Evolutionary conservation across 2,888 invertebrate genomes (phyloP), one percentile per base, ranked within the genome.

Genomic region (Halocaridina rubra): DNA sequence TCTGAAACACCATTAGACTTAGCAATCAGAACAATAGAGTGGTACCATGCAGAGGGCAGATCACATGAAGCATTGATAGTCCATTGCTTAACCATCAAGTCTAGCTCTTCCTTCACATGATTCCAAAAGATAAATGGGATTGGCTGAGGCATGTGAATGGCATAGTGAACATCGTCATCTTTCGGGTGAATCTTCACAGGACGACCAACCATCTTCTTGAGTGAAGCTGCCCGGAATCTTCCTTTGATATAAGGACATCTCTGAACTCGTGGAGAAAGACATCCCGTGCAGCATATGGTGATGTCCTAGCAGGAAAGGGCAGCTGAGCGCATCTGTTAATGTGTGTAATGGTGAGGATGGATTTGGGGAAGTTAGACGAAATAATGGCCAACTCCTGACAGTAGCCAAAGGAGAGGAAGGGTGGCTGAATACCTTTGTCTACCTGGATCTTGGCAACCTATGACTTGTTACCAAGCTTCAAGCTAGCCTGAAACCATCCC

Each of bases 401-500:
- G 39, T 74, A 46, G 13, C 19, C 64, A 64, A 3, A 2, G 64
- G 19, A 64, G 3, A 64, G 64, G 64, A 64, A 24, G 24, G 3
- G 13, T 3, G 78, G 10, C 32, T 61, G 24, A 19, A 82, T 39
- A n/a, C 30, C 71, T 5, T 77, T 71, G 3, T 71, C 22, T 2
- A 67, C 71, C 19, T 69, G 67, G 10, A 79, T 67, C 5, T 19
- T 24, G 24, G 79, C 29, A 7, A 10, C n/a, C 33, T 67, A 79
- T 19, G 67, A 39, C 16, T 39, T 64, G 33, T 32, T 24, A 10
- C 29, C 30, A 29, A 79, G 39, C 16, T n/a, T 16, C 19, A 67
- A 39, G 16, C 39, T 64, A 33, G 79, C 79, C 67, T 80, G 57
- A 10, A 69, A 80, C 10, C 13, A 57, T 30, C 80, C 80, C 57